These are phyloP conservation scores for Eupithecia tripunctaria DNA, from an alignment of 2,888 invertebrate species.

Conservation along the genomic window DNA sequence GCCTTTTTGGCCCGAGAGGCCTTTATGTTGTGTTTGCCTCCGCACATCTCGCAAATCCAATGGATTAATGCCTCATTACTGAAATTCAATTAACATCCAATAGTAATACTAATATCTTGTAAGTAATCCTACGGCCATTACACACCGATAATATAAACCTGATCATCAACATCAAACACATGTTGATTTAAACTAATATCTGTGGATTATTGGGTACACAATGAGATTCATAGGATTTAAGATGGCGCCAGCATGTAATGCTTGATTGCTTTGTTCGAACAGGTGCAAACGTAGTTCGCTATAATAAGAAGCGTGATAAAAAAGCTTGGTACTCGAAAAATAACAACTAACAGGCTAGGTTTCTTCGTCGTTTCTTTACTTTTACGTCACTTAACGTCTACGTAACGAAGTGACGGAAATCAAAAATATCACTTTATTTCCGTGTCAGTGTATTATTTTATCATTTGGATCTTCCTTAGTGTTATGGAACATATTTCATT, in stretches of 20 bases:
- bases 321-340: too few relatives aligned
- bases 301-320: too few relatives aligned
- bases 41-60: conserved; percentile 9
- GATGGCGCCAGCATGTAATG: neutral
- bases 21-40: neutral
- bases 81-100: conserved; percentile 16
- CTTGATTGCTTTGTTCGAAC: neutral
- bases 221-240: conserved; percentile 10
- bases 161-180: conserved; percentile 35
- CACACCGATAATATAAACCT: conserved; percentile 22
- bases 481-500: too few relatives aligned
- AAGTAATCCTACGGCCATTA: conserved; percentile 14
- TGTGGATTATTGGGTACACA: conserved; percentile 16
- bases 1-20: neutral
- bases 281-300: neutral
- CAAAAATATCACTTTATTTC: too few relatives aligned
- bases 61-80: neutral
- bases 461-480: too few relatives aligned
- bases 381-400: too few relatives aligned
- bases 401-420: too few relatives aligned
- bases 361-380: too few relatives aligned
- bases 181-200: conserved; percentile 30
- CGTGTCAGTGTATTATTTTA: too few relatives aligned
- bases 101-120: conserved; percentile 21
- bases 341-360: too few relatives aligned